Conservation (phyloP, 2,888 invertebrate genomes). For the Bugula neritina region DNA sequence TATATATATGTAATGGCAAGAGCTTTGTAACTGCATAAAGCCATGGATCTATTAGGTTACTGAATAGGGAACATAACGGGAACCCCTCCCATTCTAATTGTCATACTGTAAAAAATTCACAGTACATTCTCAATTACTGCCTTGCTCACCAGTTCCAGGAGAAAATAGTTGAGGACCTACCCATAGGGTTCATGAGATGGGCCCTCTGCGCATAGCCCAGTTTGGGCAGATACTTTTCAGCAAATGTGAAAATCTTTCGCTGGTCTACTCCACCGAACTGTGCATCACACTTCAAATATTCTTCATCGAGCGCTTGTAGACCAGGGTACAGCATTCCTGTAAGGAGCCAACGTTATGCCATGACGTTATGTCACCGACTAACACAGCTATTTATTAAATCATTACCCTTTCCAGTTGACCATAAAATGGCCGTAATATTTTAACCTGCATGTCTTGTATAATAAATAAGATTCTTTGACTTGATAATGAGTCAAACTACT, state of each 20-base stretch:
- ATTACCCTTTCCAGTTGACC: too few relatives aligned
- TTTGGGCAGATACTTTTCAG: conserved; percentile 93
- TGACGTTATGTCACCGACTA: too few relatives aligned
- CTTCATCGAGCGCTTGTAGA: conserved; percentile 87
- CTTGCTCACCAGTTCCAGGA: neutral
- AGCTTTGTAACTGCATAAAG: too few relatives aligned
- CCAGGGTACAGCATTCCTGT: conserved; percentile 75
- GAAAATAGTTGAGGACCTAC: conserved; percentile 54
- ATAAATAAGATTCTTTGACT: too few relatives aligned
- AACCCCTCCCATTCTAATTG: too few relatives aligned
- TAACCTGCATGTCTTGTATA: too few relatives aligned
- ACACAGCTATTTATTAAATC: neutral
- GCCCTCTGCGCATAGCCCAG: conserved; percentile 89
- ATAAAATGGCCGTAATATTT: too few relatives aligned
- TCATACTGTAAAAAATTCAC: neutral
- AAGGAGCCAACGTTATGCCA: too few relatives aligned
- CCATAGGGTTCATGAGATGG: conserved; percentile 99
- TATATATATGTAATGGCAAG: too few relatives aligned
- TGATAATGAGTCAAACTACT: too few relatives aligned
- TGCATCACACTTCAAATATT: conserved; percentile 98
- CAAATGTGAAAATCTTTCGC: conserved; percentile 95
- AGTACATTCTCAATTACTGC: neutral
- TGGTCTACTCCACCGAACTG: conserved; percentile 99
- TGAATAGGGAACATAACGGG: too few relatives aligned
- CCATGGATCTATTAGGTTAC: too few relatives aligned